Base-by-base conservation (phyloP, 53 echinoderm and acorn worm genomes). In the Glandiceps talaboti region DNA sequence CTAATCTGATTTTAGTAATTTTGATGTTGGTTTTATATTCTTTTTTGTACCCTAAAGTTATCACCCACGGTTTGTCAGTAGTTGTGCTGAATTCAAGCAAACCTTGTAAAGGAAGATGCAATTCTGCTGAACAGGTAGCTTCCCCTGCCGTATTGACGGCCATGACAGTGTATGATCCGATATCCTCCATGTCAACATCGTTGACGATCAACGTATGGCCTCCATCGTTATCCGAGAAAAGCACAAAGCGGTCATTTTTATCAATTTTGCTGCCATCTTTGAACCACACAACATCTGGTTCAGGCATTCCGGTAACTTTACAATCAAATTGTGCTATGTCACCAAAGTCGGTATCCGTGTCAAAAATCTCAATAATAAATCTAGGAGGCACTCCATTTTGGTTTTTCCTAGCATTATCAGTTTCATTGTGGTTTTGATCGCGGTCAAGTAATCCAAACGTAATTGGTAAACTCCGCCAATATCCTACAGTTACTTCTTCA, bases 291-390 rank as follows among this genome's bases (percentile, higher is more conserved):
- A 99, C 94, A 6, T 78, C 79, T 1, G 93, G 89, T 27, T 80
- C 75, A 20, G 99, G 99, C 78, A 89, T 88, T 79, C 93, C 91
- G n/a, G 87, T 86, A 81, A 84, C 93, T 76, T 88, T 89, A 27
- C 88, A 87, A 77, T 93, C 86, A 79, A 94, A 99, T 29, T 91
- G 89, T 12, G 93, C 99, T 33, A 94, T 85, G 77, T 99, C 93
- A 0, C 99, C 99, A 64, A 91, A 91, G 79, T 99, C 93, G 1
- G 94, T 91, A 82, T 99, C 99, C 0, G 88, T 82, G 78, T 94
- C 91, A 0, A 85, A 86, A 30, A 99, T 87, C 85, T 94, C 89
- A 1, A 93, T 88, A 80, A 85, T 87, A 77, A 99, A 94, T 79
- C 89, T 87, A 0, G 99, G 99, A 45, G 64, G 64, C 20, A 12